Conservation (phyloP, 2,113 vertebrate genomes). For the Gobio gobio region DNA sequence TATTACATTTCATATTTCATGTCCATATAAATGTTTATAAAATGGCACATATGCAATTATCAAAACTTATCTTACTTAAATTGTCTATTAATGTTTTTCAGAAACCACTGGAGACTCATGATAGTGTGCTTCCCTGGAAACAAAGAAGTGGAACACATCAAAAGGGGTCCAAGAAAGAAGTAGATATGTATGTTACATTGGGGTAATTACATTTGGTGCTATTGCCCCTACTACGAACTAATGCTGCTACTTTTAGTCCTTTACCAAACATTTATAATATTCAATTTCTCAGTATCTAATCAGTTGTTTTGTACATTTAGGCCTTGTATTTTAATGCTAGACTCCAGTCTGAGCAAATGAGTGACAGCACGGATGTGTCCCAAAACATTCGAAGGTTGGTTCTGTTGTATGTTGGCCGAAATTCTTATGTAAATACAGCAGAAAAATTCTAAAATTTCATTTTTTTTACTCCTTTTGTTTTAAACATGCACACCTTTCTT, state of each 20-base stretch:
- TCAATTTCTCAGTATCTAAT: background rate
- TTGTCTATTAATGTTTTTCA: background rate
- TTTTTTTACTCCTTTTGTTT: too few relatives aligned
- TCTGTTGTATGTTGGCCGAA: background rate
- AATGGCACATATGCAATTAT: background rate
- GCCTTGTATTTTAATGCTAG: background rate
- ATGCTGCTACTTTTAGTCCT: too few relatives aligned
- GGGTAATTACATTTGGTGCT: too few relatives aligned
- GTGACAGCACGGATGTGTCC: background rate
- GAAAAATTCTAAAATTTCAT: too few relatives aligned
- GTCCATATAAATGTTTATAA: too few relatives aligned
- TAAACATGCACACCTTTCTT: too few relatives aligned
- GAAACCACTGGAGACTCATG: background rate
- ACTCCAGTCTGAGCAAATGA: background rate
- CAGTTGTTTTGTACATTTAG: background rate
- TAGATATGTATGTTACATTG: too few relatives aligned
- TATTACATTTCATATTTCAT: background rate
- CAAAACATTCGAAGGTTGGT: background rate
- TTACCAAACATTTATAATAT: background rate
- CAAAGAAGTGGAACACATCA: background rate
- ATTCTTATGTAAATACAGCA: too few relatives aligned
- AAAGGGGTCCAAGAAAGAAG: background rate
- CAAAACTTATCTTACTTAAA: background rate
- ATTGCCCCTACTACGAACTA: too few relatives aligned
- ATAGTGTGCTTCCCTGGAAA: slow-evolving; percentile 14